A percentile compares a stretch with the other conserved stretches of the same genome.
Evolutionary conservation across 2,113 vertebrate genomes (phyloP).

Genomic region (Prietella phreatophila): DNA sequence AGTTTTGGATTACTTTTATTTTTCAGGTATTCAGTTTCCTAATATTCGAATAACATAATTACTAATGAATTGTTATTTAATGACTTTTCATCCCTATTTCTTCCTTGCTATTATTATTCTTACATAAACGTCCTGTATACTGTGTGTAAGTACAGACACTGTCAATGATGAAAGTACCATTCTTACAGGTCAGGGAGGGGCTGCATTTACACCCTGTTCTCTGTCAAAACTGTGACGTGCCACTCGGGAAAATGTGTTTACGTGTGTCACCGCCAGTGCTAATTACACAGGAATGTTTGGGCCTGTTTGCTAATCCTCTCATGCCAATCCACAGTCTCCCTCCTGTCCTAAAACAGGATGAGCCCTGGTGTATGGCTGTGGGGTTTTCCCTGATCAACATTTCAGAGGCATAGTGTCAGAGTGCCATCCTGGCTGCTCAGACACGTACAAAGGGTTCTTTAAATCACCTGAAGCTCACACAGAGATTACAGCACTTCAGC

Average conservation of each 20-base stretch:
- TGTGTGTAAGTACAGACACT: background rate
- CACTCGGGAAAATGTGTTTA: slow-evolving; percentile 32
- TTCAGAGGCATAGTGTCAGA: slow-evolving; percentile 46
- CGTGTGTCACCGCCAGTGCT: slow-evolving; percentile 59
- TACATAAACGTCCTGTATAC: background rate
- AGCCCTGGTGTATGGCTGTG: slow-evolving; percentile 54
- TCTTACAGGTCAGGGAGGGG: slow-evolving; percentile 13
- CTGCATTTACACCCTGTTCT: slow-evolving; percentile 2
- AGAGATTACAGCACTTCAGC: slow-evolving; percentile 37
- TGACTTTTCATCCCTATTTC: background rate
- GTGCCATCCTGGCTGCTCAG: slow-evolving; percentile 52
- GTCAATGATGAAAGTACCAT: background rate
- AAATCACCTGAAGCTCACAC: slow-evolving; percentile 37
- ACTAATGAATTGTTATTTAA: background rate
- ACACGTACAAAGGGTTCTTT: slow-evolving; percentile 52
- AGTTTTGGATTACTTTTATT: background rate
- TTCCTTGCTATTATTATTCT: background rate
- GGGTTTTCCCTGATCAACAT: slow-evolving; percentile 60
- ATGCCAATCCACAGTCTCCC: slow-evolving; percentile 64
- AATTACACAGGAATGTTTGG: slow-evolving; percentile 76
- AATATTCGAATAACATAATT: slow-evolving; percentile 1
- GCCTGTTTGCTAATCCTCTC: slow-evolving; percentile 70
- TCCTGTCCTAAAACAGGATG: slow-evolving; percentile 62
- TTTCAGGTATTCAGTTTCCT: background rate
- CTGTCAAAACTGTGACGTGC: slow-evolving; percentile 19